Conservation (phyloP, 2,113 vertebrate species). For the Heterochromis multidens region DNA sequence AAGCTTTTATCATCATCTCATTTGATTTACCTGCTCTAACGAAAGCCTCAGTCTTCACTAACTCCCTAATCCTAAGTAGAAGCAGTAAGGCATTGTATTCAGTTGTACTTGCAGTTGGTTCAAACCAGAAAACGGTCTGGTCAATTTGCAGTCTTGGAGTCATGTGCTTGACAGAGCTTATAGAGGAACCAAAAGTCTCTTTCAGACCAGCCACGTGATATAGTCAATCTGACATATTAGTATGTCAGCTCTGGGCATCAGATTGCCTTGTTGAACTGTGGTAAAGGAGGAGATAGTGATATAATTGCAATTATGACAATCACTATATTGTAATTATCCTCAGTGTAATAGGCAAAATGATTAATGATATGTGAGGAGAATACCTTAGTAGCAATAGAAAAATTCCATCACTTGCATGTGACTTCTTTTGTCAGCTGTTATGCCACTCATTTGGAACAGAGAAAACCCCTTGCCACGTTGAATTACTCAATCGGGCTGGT, state of each 20-base stretch:
- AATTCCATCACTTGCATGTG: background rate
- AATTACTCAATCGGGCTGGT: background rate
- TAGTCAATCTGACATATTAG: background rate
- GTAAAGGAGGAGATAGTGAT: background rate
- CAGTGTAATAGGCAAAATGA: background rate
- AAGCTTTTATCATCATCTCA: slow-evolving; percentile 28
- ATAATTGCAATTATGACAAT: background rate
- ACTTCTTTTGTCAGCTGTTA: background rate
- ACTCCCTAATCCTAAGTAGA: background rate
- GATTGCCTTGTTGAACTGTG: background rate
- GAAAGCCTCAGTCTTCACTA: background rate
- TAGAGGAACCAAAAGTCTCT: background rate
- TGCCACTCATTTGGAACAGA: background rate
- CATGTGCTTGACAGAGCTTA: background rate
- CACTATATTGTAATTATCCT: background rate
- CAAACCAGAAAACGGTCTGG: background rate
- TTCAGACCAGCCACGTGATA: background rate
- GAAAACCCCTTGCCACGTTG: background rate
- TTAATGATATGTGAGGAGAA: background rate
- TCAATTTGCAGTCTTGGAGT: background rate
- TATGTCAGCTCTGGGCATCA: background rate
- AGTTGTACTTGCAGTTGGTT: background rate
- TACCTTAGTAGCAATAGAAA: background rate
- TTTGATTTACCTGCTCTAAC: slow-evolving; percentile 20
- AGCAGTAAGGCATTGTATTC: background rate